phyloP scores from a whole-genome alignment of 2,113 vertebrate genomes.

The Atrichornis clamosus region DNA sequence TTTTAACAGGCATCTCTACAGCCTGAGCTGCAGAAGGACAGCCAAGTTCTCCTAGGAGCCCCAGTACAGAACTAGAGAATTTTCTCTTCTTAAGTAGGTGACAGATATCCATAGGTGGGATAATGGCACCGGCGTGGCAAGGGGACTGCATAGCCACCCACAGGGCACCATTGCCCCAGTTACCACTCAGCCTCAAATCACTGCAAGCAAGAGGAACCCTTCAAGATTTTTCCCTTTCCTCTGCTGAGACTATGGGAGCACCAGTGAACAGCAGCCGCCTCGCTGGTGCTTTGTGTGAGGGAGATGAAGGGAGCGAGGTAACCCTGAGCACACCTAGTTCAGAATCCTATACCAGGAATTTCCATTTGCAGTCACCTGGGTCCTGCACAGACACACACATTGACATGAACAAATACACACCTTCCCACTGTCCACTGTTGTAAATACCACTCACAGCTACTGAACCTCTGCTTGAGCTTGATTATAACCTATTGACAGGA shows the following conservation, averaged over 20 bases:
- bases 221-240: background rate
- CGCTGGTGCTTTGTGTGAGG: accelerated
- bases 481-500: background rate
- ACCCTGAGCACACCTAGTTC: background rate
- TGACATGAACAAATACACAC: background rate
- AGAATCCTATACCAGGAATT: background rate
- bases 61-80: background rate
- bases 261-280: background rate
- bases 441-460: background rate
- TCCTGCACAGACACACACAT: background rate
- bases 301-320: accelerated
- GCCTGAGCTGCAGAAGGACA: background rate
- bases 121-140: accelerated
- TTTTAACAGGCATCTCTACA: background rate
- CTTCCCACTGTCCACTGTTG: background rate
- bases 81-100: background rate
- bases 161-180: accelerated
- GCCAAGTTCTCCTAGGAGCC: background rate
- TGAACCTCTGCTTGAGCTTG: background rate
- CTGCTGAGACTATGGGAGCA: background rate
- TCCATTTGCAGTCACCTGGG: accelerated
- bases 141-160: no score
- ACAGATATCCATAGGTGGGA: background rate
- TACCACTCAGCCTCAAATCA: background rate
- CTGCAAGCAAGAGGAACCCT: background rate